A percentile compares a stretch with the other conserved stretches of the same genome.
Conservation (phyloP, 2,888 invertebrate species). For the Watsonalla binaria region DNA sequence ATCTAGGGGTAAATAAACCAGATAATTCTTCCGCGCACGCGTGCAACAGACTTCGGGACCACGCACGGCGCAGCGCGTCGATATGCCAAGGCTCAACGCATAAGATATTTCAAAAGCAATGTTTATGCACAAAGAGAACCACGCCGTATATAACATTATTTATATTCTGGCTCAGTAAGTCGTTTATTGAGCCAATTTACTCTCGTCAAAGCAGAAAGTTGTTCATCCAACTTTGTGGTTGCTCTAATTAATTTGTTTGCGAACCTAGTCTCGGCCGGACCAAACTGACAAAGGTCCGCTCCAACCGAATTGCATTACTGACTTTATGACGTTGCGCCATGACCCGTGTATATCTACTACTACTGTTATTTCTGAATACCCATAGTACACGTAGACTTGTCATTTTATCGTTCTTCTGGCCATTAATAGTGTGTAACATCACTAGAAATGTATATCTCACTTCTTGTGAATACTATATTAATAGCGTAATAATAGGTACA, state of each 20-base stretch:
- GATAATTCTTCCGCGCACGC: constrained; percentile 1
- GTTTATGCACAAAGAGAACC: constrained; percentile 26
- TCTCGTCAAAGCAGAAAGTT: constrained; percentile 12
- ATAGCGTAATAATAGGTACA: too few species aligned
- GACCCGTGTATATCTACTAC: not conserved
- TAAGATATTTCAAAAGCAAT: constrained; percentile 7
- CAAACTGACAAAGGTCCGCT: constrained; percentile 6
- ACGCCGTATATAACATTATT: constrained; percentile 23
- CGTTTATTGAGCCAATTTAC: constrained; percentile 43
- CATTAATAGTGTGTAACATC: too few species aligned
- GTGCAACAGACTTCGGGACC: not conserved
- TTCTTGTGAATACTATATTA: too few species aligned
- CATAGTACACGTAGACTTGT: too few species aligned
- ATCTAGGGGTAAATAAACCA: not conserved
- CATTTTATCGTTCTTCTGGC: too few species aligned
- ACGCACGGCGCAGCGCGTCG: not conserved
- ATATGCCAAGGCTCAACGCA: not conserved
- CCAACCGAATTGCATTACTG: not conserved
- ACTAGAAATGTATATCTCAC: too few species aligned
- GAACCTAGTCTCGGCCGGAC: constrained; percentile 11
- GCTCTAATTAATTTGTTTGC: constrained; percentile 40
- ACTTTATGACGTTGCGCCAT: not conserved
- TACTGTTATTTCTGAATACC: not conserved
- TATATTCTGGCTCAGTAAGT: constrained; percentile 32
- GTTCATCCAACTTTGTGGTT: constrained; percentile 12